Evolutionary conservation across 1,140 invertebrate genomes (phyloP), one percentile per base, ranked within the genome.

Genomic region (Drosophila neocordata): DNA sequence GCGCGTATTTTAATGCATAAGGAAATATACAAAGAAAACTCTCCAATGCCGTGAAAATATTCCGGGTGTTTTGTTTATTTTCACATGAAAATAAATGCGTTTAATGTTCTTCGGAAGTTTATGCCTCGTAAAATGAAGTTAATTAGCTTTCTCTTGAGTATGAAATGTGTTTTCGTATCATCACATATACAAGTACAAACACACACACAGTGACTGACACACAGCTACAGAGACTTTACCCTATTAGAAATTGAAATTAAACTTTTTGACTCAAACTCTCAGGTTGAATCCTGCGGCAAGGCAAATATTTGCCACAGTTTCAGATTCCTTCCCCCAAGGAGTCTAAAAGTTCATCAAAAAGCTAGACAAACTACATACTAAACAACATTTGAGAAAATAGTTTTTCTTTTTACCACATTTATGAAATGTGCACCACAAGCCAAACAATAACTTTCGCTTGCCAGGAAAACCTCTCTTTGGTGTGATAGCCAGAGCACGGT

Each of bases 381-480:
- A 73, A 70, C 56, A 84, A 73, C 60, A 67, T 37, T 48, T 48
- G 41, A 12, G 60, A 74, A 85, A 87, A 88, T 82, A 88, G 82
- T 88, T 88, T 81, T 81, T 76, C 79, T 71, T 70, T 35, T 56
- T 67, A 60, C 75, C 67, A 71, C 83, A 88, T 87, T 88, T 88
- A 87, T 88, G 82, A 85, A 87, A 85, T 82, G 74, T 78, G 82
- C 78, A 82, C 81, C 82, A 67, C 73, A 76, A 63, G 65, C 55
- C 52, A 22, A 61, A 78, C 74, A 82, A 85, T 82, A 85, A 87
- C 82, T 85, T 85, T 85, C 78, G 82, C 78, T 78, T 75, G 41
- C 41, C 41, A 48, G 18, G 15, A 48, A 13, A 20, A 9, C 41
- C 41, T 48, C 41, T n/a, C 37, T 12, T 38, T 13, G n/a, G 11